phyloP scores from a whole-genome alignment of 1,140 invertebrate species.

The Drosophila kurseongensis region DNA sequence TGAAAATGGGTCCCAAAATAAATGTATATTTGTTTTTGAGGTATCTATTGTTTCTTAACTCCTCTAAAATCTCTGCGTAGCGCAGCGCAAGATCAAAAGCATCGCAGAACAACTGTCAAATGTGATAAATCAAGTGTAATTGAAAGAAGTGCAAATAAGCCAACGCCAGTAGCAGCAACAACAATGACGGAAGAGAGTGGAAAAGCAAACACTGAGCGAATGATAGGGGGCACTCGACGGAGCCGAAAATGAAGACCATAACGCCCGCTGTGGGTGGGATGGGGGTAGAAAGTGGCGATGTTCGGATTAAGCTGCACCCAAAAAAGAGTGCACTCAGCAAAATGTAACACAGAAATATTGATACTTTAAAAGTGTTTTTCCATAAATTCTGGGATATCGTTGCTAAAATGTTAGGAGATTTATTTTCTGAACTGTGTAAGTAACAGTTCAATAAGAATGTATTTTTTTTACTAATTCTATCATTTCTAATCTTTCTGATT shows the following conservation, averaged over 20 bases:
- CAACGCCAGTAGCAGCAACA: conserved; percentile 62
- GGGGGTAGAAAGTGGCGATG: neutral
- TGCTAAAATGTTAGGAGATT: no score
- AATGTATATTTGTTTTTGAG: neutral
- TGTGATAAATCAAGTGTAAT: conserved; percentile 82
- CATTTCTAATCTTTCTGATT: no score
- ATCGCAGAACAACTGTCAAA: conserved; percentile 73
- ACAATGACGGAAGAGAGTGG: conserved; percentile 22
- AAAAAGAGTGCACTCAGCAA: neutral
- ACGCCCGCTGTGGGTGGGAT: neutral
- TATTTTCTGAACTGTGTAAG: no score
- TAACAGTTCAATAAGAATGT: no score
- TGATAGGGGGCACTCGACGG: conserved; percentile 1
- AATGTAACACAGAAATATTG: neutral
- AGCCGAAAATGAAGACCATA: conserved; percentile 32
- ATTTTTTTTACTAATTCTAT: no score
- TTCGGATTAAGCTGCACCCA: conserved; percentile 20
- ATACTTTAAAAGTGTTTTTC: no score
- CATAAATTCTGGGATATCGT: no score
- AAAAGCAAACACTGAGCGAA: conserved; percentile 36
- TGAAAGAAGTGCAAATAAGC: conserved; percentile 82
- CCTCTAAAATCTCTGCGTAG: conserved; percentile 12
- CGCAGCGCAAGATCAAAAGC: conserved; percentile 60
- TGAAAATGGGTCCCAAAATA: neutral
- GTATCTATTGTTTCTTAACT: neutral